Evolutionary conservation across 1,140 invertebrate species (phyloP).

Genomic region (Marisa cornuarietis): DNA sequence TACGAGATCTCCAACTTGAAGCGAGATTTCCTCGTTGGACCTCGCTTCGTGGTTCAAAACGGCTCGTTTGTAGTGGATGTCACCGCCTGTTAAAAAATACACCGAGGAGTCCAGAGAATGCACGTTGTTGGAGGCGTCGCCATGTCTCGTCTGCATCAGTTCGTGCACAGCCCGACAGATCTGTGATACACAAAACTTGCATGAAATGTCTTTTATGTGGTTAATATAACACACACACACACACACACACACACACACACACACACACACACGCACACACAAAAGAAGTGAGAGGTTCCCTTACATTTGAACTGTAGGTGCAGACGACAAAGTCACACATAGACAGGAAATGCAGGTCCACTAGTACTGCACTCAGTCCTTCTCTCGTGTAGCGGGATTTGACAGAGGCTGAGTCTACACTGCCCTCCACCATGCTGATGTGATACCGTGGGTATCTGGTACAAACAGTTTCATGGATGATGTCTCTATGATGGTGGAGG

Average conservation of each 20-base stretch:
- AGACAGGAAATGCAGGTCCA: slow-evolving; percentile 90
- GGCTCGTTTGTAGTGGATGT: slow-evolving; percentile 83
- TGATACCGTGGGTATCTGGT: slow-evolving; percentile 86
- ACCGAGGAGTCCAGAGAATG: slow-evolving; percentile 95
- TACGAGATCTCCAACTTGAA: slow-evolving; percentile 82
- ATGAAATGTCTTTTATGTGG: too few species aligned
- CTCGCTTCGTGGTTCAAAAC: slow-evolving; percentile 69
- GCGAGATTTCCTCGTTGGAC: slow-evolving; percentile 74
- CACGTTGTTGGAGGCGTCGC: slow-evolving; percentile 85
- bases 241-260: too few species aligned
- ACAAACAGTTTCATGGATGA: not conserved
- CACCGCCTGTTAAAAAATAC: slow-evolving; percentile 92
- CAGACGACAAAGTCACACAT: slow-evolving; percentile 91
- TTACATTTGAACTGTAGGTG: slow-evolving; percentile 95
- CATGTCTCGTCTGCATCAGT: slow-evolving; percentile 90
- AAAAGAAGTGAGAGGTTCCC: not conserved
- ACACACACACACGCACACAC: too few species aligned
- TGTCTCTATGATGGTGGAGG: too few species aligned
- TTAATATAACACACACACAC: too few species aligned
- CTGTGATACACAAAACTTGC: slow-evolving; percentile 62
- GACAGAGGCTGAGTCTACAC: slow-evolving; percentile 88
- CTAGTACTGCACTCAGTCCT: slow-evolving; percentile 88
- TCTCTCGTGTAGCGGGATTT: slow-evolving; percentile 87
- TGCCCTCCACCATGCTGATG: slow-evolving; percentile 86
- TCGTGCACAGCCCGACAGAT: slow-evolving; percentile 96